These are phyloP conservation scores for Coenobita brevimanus DNA, from an alignment of 1,140 invertebrate species.

Conservation along the genomic window DNA sequence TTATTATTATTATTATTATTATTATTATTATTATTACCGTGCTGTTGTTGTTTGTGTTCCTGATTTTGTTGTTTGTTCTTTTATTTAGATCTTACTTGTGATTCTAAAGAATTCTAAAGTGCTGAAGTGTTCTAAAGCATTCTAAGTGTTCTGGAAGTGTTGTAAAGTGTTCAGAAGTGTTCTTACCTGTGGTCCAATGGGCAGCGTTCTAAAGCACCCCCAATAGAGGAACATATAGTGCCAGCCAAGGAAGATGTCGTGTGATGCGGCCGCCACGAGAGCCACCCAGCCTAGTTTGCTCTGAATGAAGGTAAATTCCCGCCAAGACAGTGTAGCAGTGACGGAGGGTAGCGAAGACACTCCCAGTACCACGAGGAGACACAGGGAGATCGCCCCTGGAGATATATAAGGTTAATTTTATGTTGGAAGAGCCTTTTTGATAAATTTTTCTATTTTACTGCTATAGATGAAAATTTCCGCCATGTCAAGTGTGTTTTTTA, in stretches of 20 bases:
- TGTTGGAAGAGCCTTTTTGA: too few species aligned
- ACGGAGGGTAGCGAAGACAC: slow-evolving; percentile 70
- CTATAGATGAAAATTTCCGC: too few species aligned
- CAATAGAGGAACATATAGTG: slow-evolving; percentile 69
- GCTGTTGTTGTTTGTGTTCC: too few species aligned
- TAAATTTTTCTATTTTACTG: too few species aligned
- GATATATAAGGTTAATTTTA: too few species aligned
- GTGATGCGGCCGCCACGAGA: slow-evolving; percentile 61
- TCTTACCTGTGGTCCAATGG: slow-evolving; percentile 68
- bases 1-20: too few species aligned
- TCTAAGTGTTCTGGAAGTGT: background rate
- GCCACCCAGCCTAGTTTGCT: slow-evolving; percentile 70
- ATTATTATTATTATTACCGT: too few species aligned
- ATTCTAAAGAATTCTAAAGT: background rate
- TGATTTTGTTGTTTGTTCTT: background rate
- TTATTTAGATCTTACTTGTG: background rate
- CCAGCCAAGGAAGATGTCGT: slow-evolving; percentile 69
- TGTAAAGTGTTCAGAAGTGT: background rate
- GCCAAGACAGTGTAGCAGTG: slow-evolving; percentile 69
- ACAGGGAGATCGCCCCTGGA: slow-evolving; percentile 65
- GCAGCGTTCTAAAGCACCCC: slow-evolving; percentile 67
- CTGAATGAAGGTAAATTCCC: slow-evolving; percentile 71
- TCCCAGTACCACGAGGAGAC: slow-evolving; percentile 69
- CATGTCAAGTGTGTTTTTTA: too few species aligned
- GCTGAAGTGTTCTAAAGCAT: too few species aligned